These are phyloP conservation scores for Agrotis segetum DNA, from an alignment of 2,888 invertebrate genomes.

Conservation along the genomic window DNA sequence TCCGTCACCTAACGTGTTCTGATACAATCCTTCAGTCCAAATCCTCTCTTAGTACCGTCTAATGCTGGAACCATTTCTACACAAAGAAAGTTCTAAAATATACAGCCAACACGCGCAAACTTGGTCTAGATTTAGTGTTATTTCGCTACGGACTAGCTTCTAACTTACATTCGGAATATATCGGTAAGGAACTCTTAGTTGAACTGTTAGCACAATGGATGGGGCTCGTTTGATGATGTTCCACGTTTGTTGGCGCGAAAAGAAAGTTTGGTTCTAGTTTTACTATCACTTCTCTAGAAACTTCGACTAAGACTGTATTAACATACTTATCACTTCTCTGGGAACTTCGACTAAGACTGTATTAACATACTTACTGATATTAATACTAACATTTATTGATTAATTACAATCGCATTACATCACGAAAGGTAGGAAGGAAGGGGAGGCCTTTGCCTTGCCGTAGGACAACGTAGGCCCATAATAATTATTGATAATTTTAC, in stretches of 20 bases:
- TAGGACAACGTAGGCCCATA: too few species aligned
- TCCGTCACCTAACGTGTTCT: constrained; percentile 20
- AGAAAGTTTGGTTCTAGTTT: constrained; percentile 17
- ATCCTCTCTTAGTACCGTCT: constrained; percentile 51
- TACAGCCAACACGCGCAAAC: constrained; percentile 66
- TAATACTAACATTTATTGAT: not conserved
- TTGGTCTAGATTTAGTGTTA: constrained; percentile 70
- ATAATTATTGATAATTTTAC: too few species aligned
- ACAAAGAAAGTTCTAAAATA: constrained; percentile 68
- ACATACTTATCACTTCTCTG: constrained; percentile 1
- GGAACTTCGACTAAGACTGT: not conserved
- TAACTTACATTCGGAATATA: constrained; percentile 68
- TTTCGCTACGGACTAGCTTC: constrained; percentile 65
- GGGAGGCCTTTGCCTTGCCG: too few species aligned
- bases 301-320: not conserved
- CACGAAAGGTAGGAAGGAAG: too few species aligned
- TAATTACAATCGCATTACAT: not conserved
- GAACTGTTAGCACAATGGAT: constrained; percentile 53
- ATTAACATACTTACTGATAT: not conserved
- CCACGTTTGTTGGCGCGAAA: constrained; percentile 21
- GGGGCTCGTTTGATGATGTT: constrained; percentile 46
- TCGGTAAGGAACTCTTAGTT: constrained; percentile 59
- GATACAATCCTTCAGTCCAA: constrained; percentile 52
- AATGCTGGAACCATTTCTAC: constrained; percentile 57
- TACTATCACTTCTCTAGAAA: constrained; percentile 2